These are phyloP conservation scores for Antedon mediterranea DNA, from an alignment of 53 echinoderm and acorn worm genomes.

Conservation along the genomic window DNA sequence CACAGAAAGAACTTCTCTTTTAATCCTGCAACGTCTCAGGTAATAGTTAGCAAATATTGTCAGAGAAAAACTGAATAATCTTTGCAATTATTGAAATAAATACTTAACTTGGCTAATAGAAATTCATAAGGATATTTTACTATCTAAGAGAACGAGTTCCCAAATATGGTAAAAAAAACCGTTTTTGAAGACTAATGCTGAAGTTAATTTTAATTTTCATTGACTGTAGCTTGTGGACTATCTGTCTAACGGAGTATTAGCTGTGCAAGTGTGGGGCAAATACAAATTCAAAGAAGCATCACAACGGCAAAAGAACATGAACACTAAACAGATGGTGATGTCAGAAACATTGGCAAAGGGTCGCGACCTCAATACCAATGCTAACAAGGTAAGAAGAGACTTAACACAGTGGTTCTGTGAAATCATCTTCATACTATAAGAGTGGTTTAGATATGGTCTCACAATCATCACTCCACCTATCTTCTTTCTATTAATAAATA, in stretches of 20 bases:
- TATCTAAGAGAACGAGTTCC: no score
- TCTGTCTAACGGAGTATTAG: constrained; percentile 42
- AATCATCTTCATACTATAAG: constrained; percentile 1
- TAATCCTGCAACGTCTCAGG: constrained; percentile 54
- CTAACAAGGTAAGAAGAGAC: constrained; percentile 11
- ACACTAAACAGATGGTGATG: constrained; percentile 54
- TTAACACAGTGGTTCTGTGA: neutral
- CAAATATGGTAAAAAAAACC: no score
- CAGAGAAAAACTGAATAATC: no score
- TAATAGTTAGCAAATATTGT: constrained; percentile 23
- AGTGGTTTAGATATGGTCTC: neutral
- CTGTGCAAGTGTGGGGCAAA: constrained; percentile 65
- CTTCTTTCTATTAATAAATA: no score
- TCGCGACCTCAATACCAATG: constrained; percentile 13
- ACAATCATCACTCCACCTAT: no score
- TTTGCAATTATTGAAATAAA: no score
- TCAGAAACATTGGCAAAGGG: constrained; percentile 48
- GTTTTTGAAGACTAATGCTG: no score
- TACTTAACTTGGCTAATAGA: no score
- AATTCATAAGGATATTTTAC: no score
- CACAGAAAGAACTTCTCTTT: constrained; percentile 76
- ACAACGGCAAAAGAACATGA: constrained; percentile 32
- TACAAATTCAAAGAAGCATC: constrained; percentile 39
- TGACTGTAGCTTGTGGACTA: constrained; percentile 73
- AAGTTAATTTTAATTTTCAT: no score